Conservation (phyloP, 2,797 vertebrate species). For the Tragopan temminckii region DNA sequence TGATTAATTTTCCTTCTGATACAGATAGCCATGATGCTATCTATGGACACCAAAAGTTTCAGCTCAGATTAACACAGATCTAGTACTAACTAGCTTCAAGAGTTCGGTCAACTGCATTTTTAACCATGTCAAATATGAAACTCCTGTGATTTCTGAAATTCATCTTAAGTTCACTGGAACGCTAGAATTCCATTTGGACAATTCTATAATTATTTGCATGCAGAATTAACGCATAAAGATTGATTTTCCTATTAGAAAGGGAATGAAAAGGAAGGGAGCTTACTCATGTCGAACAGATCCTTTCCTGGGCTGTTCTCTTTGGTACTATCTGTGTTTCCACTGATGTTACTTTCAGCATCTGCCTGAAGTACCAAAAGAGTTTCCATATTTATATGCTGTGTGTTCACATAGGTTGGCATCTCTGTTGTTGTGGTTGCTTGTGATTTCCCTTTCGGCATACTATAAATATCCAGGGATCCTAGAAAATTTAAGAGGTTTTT, state of each 20-base stretch:
- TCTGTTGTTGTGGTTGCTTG: conserved; percentile 77
- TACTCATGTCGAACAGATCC: conserved; percentile 99
- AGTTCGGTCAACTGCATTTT: not conserved
- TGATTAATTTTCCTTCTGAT: not conserved
- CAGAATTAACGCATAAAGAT: not conserved
- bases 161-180: not conserved
- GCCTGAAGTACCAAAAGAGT: conserved; percentile 84
- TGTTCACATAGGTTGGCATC: conserved; percentile 92
- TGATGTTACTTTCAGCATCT: conserved; percentile 81
- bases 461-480: conserved; percentile 91
- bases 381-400: conserved; percentile 89
- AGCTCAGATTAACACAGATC: not conserved
- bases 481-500: conserved; percentile 46
- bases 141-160: not conserved
- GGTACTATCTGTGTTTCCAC: conserved; percentile 75
- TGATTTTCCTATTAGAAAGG: not conserved
- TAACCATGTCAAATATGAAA: not conserved
- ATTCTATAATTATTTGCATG: not conserved
- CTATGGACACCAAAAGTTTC: not conserved
- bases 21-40: not conserved
- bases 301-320: conserved; percentile 89
- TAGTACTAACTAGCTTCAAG: not conserved
- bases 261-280: conserved; percentile 67
- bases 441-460: conserved; percentile 85
- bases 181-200: not conserved